Evolutionary conservation across 2,113 vertebrate genomes (phyloP), one percentile per base, ranked within the genome.

Genomic region (Ia io): DNA sequence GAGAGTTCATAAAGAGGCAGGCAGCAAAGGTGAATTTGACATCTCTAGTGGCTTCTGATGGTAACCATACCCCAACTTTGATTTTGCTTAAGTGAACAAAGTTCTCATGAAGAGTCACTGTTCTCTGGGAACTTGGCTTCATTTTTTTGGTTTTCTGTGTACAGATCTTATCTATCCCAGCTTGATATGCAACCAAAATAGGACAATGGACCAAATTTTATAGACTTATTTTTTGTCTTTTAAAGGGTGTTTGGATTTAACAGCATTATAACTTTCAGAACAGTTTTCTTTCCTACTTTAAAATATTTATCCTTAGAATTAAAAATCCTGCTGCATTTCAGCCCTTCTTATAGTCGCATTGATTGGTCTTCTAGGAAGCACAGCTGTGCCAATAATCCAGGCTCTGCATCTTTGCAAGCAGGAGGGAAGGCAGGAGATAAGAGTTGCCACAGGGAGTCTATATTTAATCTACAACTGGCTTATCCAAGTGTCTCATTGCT

Each of bases 401-500:
- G 92, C 90, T 93, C 96, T 95, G 84, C 94, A 96, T 96, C 93
- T 97, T 93, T 93, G 96, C 74, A 96, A 96, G 95, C 88, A 88
- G 95, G 95, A 95, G 84, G 93, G 73, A 96, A 97, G 85, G 93
- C 78, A 96, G 74, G 47, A 97, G 97, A 97, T 97, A 97, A 98
- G 94, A 92, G 61, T 84, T 97, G 96, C 96, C 95, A 97, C 53
- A 56, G 93, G 96, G 93, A 96, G 91, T 97, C 94, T 95, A 96
- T 97, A 97, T 97, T 97, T 97, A 97, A 97, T 98, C 95, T 96
- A 97, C 94, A 96, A 97, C 94, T 94, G 96, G 95, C 71, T 97
- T 97, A 98, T 95, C 93, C 95, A 93, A 97, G 85, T 96, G 87
- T 97, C 79, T 97, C 97, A 97, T 92, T 97, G 69, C 90, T 96